Percentiles rank a stretch among this genome's conserved stretches.
Evolutionary conservation across 2,113 vertebrate species (phyloP).

Genomic region (Chaetodon trifascialis): DNA sequence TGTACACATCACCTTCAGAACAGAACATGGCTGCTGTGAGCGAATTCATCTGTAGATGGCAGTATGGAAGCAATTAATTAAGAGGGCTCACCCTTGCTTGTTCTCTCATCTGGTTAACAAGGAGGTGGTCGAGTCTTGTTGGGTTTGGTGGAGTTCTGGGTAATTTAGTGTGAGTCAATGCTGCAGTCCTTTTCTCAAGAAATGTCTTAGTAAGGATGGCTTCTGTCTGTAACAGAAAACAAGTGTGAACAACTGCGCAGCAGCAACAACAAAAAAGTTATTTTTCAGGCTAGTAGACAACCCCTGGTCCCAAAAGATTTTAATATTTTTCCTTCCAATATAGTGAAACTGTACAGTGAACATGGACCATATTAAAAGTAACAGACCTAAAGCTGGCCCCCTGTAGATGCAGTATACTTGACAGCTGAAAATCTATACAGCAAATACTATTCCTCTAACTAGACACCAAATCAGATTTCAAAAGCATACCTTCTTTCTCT

Average conservation of each 20-base stretch:
- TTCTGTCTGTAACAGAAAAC: constrained; percentile 75
- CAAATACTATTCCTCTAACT: background rate
- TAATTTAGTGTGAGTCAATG: constrained; percentile 43
- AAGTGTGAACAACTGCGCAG: background rate
- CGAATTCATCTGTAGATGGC: constrained; percentile 45
- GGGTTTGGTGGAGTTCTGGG: constrained; percentile 77
- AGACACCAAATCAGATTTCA: background rate
- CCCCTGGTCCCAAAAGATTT: background rate
- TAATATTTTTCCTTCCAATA: background rate
- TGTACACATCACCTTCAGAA: background rate
- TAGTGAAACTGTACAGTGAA: background rate
- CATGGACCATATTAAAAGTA: background rate
- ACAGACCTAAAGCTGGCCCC: too few species aligned
- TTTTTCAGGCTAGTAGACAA: background rate
- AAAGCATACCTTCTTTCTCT: constrained; percentile 87
- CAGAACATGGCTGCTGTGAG: background rate
- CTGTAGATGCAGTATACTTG: too few species aligned
- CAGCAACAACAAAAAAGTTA: background rate
- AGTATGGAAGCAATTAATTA: constrained; percentile 6
- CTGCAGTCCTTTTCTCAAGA: constrained; percentile 61
- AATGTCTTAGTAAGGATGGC: constrained; percentile 73
- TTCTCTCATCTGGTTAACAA: constrained; percentile 81
- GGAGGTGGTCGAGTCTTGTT: constrained; percentile 78
- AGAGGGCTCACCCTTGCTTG: constrained; percentile 77
- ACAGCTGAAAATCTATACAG: too few species aligned